Percentiles rank a stretch among this genome's conserved stretches.
phyloP scores from a whole-genome alignment of 2,797 vertebrate genomes.

The Nyctibius grandis region DNA sequence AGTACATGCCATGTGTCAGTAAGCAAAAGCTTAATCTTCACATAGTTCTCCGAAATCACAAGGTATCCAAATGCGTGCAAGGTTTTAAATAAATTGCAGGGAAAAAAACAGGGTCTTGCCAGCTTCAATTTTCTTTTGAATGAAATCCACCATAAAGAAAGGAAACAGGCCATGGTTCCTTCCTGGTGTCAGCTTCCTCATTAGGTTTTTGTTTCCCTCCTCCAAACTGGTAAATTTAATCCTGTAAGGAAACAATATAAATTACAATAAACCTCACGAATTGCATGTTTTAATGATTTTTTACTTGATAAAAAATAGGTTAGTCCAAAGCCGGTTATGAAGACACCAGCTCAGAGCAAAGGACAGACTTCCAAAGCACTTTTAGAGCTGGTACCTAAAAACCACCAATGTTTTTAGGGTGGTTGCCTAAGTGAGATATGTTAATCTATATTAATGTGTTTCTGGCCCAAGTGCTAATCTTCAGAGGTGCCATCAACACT shows the following conservation, averaged over 20 bases:
- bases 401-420: neutral
- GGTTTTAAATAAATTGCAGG: slow-evolving; percentile 78
- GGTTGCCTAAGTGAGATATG: neutral
- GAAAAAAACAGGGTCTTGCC: slow-evolving; percentile 73
- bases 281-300: neutral
- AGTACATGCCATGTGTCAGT: slow-evolving; percentile 77
- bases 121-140: slow-evolving; percentile 75
- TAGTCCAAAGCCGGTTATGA: neutral
- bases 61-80: slow-evolving; percentile 82
- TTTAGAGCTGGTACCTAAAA: neutral
- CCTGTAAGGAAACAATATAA: slow-evolving; percentile 72
- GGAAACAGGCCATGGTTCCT: slow-evolving; percentile 69
- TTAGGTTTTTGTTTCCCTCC: slow-evolving; percentile 66
- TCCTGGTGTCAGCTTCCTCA: slow-evolving; percentile 63
- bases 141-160: slow-evolving; percentile 77
- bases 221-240: slow-evolving; percentile 71
- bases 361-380: neutral
- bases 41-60: slow-evolving; percentile 79
- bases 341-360: neutral
- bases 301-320: neutral
- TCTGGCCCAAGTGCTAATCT: neutral
- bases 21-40: slow-evolving; percentile 79
- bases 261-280: slow-evolving; percentile 28
- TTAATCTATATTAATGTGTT: neutral
- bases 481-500: neutral